Evolutionary conservation across 2,888 invertebrate species (phyloP).

Genomic region (Sylvicola cinctus): DNA sequence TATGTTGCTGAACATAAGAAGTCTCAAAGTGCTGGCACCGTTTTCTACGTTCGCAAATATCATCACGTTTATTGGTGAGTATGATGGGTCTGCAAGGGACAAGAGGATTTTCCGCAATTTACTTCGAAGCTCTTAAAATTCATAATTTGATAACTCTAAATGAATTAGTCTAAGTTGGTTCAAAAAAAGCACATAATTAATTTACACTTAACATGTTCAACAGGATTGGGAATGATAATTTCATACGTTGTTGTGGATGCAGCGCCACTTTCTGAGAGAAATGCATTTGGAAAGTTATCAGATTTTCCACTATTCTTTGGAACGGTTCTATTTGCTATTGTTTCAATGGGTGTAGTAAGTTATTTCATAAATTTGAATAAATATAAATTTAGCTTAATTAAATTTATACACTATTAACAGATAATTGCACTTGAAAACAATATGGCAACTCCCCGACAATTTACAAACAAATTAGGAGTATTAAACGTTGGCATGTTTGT

Average conservation of each 20-base stretch:
- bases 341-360: conserved; percentile 58
- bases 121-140: too few species aligned
- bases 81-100: too few species aligned
- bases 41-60: conserved; percentile 70
- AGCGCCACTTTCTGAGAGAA: background rate
- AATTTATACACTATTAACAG: background rate
- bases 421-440: conserved; percentile 75
- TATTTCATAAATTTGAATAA: background rate
- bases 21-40: conserved; percentile 60
- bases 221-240: background rate
- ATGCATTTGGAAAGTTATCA: conserved; percentile 27
- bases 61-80: conserved; percentile 36
- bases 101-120: too few species aligned
- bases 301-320: conserved; percentile 69
- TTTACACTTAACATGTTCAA: background rate
- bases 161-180: too few species aligned
- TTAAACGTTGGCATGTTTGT: conserved; percentile 65
- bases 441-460: conserved; percentile 70
- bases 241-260: background rate
- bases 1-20: conserved; percentile 59
- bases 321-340: conserved; percentile 77
- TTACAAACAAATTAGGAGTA: conserved; percentile 63
- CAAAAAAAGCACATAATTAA: background rate
- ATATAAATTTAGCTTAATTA: background rate
- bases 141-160: too few species aligned